phyloP scores from a whole-genome alignment of 1,140 invertebrate species.

The Saccostrea echinata region DNA sequence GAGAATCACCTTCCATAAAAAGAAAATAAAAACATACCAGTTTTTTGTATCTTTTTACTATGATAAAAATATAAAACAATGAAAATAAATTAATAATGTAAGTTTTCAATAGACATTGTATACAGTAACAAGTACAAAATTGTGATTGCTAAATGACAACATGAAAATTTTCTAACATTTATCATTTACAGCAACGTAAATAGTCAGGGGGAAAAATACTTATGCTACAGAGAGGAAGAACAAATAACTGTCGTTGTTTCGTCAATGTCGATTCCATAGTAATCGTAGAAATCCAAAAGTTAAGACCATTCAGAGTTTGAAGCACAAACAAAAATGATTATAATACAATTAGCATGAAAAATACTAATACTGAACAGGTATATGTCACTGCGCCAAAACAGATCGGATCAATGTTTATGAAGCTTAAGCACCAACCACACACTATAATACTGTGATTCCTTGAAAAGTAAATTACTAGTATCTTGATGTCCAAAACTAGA shows the following conservation, averaged over 20 bases:
- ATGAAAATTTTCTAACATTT: too few relatives aligned
- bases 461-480: background rate
- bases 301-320: background rate
- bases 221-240: too few relatives aligned
- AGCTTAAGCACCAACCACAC: slow-evolving; percentile 5
- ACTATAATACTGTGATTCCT: background rate
- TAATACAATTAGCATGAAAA: background rate
- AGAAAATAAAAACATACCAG: too few relatives aligned
- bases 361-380: slow-evolving; percentile 9
- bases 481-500: background rate
- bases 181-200: too few relatives aligned
- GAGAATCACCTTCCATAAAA: too few relatives aligned
- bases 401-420: background rate
- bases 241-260: background rate
- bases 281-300: background rate
- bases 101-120: too few relatives aligned
- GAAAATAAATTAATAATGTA: too few relatives aligned
- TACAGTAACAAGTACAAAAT: too few relatives aligned
- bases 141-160: too few relatives aligned
- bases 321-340: background rate
- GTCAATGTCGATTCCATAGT: background rate
- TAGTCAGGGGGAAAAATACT: too few relatives aligned
- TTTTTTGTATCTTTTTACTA: too few relatives aligned
- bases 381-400: slow-evolving; percentile 18
- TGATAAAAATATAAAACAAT: too few relatives aligned